Conservation (phyloP, 2,888 invertebrate genomes). For the Cephus rjabovi region DNA sequence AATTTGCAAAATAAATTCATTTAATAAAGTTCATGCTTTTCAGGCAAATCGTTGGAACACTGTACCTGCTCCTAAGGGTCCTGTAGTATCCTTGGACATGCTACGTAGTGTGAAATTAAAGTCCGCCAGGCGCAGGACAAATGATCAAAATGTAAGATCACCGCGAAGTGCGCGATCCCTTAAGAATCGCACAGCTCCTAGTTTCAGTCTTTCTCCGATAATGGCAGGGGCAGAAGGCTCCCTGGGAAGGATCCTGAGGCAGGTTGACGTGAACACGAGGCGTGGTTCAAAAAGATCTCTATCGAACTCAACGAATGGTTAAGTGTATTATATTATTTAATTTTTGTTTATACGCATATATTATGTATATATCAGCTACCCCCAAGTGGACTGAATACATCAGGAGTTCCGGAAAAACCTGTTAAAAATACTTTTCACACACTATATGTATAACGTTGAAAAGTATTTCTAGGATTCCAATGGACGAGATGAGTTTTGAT, state of each 20-base stretch:
- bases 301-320: slow-evolving; percentile 18
- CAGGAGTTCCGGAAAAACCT: too few species aligned
- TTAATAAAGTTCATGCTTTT: slow-evolving; percentile 13
- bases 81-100: slow-evolving; percentile 60
- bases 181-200: slow-evolving; percentile 33
- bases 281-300: slow-evolving; percentile 32
- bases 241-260: slow-evolving; percentile 45
- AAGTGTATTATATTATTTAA: too few species aligned
- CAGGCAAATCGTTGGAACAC: slow-evolving; percentile 47
- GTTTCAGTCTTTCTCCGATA: slow-evolving; percentile 47
- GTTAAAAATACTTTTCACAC: too few species aligned
- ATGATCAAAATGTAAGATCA: slow-evolving; percentile 42
- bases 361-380: too few species aligned
- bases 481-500: too few species aligned
- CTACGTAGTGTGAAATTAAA: slow-evolving; percentile 60
- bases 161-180: slow-evolving; percentile 43
- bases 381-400: too few species aligned
- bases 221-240: slow-evolving; percentile 39
- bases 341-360: too few species aligned
- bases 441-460: too few species aligned
- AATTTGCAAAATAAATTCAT: neutral
- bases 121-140: slow-evolving; percentile 47
- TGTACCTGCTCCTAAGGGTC: slow-evolving; percentile 43
- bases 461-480: too few species aligned
- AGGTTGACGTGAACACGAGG: slow-evolving; percentile 40